A percentile compares a stretch with the other conserved stretches of the same genome.
These are phyloP conservation scores for Lottia scabra DNA, from an alignment of 2,888 invertebrate genomes.

Conservation along the genomic window DNA sequence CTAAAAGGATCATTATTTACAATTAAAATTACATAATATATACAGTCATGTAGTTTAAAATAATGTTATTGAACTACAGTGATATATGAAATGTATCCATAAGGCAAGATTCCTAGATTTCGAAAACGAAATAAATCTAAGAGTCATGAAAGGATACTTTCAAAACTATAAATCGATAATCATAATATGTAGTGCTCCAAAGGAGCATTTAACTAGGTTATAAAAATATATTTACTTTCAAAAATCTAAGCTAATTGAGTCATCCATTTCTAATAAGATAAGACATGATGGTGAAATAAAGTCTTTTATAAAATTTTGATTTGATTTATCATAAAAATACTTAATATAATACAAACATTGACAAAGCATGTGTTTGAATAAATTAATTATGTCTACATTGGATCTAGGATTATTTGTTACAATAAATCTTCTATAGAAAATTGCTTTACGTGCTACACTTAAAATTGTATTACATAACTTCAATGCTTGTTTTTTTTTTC, in stretches of 20 bases:
- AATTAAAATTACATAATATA: too few relatives aligned
- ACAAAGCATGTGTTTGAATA: neutral
- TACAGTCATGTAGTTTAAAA: too few relatives aligned
- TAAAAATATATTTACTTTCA: neutral
- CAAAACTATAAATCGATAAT: too few relatives aligned
- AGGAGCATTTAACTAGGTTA: too few relatives aligned
- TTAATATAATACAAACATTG: neutral
- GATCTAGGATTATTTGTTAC: neutral
- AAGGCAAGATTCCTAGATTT: too few relatives aligned
- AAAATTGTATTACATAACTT: neutral
- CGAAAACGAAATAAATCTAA: too few relatives aligned
- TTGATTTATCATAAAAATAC: neutral
- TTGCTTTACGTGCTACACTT: neutral
- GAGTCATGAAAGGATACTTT: too few relatives aligned
- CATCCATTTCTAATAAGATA: neutral
- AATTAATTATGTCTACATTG: neutral
- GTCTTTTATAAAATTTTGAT: neutral
- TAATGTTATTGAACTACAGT: too few relatives aligned
- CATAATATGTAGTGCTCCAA: too few relatives aligned
- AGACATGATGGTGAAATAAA: neutral
- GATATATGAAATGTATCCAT: too few relatives aligned
- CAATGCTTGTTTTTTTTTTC: neutral
- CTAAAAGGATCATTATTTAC: too few relatives aligned
- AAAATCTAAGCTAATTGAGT: neutral
- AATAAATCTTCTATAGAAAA: neutral